Evolutionary conservation across 2,797 vertebrate species (phyloP), one percentile per base, ranked within the genome.

Genomic region (Sebastes kiyomatsui): DNA sequence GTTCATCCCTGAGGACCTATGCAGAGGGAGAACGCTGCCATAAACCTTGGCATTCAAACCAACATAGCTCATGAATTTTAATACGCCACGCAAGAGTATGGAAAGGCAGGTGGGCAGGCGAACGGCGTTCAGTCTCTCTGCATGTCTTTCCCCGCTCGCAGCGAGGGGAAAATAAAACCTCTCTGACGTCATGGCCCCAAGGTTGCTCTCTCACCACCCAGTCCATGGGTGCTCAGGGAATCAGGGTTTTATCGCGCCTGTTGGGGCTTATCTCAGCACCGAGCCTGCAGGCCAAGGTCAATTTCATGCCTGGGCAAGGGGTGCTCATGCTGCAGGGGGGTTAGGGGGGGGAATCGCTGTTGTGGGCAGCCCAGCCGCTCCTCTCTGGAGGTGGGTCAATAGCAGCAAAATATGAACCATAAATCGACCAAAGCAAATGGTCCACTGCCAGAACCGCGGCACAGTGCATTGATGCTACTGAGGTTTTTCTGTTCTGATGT

Each of bases 41-140:
- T 92, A 93, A 92, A 94, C 90, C 89, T 91, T 90, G 83, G 90
- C 92, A 90, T 92, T 92, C 91, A 91, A 92, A 85, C 87, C 84
- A 72, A 64, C n/a, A 54, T 10, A 20, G 76, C 83, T 93, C 89
- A 93, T 93, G 91, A 91, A 94, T 94, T 92, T 93, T 90, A 94
- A 94, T 90, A 67, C 1, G 64, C 67, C 80, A 71, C 87, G 87
- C 77, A 75, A 78, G 85, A 75, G 86, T 60, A 33, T 13, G 75
- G 49, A 65, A 67, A 75, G 79, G 75, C 82, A 81, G 86, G 81
- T 79, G 79, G 75, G 68, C 80, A 77, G 85, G 55, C n/a, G 38
- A 38, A 66, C 76, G 0, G 76, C 20, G 11, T 67, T 77, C 73
- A 71, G 67, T 35, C 64, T 84, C 70, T 62, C 61, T 71, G 74